Conservation (phyloP, 2,797 vertebrate species). For the Molossus alvarezi region DNA sequence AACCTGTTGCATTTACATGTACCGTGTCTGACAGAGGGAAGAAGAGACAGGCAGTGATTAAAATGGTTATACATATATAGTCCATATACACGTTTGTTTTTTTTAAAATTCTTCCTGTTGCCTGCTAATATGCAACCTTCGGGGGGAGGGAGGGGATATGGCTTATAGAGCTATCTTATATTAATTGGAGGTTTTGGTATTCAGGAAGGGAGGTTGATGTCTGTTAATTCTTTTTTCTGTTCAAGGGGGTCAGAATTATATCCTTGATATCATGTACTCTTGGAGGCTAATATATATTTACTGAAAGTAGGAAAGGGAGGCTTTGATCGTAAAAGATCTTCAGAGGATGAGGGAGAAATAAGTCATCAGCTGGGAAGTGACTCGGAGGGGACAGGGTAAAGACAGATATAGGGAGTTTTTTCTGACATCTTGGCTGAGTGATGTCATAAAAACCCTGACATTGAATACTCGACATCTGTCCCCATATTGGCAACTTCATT, state of each 20-base stretch:
- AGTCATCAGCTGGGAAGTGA: conserved; percentile 31
- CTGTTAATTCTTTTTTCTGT: conserved; percentile 55
- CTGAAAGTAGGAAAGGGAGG: conserved; percentile 9
- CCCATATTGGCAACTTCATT: neutral
- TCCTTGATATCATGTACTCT: neutral
- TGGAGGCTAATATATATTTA: conserved; percentile 60
- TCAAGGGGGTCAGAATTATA: neutral
- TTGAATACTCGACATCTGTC: neutral
- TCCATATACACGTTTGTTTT: neutral
- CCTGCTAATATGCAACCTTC: neutral
- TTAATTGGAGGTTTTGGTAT: conserved; percentile 21
- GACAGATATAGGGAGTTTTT: neutral
- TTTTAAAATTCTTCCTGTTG: neutral
- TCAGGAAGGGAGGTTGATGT: neutral
- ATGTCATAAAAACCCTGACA: neutral
- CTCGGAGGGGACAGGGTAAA: neutral
- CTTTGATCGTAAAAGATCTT: conserved; percentile 25
- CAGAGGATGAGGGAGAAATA: conserved; percentile 19
- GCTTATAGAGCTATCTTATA: neutral
- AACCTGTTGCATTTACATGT: conserved; percentile 75
- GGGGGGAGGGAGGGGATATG: neutral
- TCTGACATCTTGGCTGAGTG: neutral
- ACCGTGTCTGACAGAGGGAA: neutral
- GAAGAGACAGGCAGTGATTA: neutral
- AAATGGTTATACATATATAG: neutral